A percentile compares a stretch with the other conserved stretches of the same genome.
Conservation (phyloP, 2,888 invertebrate genomes). For the Brachypalpus laphriformis region DNA sequence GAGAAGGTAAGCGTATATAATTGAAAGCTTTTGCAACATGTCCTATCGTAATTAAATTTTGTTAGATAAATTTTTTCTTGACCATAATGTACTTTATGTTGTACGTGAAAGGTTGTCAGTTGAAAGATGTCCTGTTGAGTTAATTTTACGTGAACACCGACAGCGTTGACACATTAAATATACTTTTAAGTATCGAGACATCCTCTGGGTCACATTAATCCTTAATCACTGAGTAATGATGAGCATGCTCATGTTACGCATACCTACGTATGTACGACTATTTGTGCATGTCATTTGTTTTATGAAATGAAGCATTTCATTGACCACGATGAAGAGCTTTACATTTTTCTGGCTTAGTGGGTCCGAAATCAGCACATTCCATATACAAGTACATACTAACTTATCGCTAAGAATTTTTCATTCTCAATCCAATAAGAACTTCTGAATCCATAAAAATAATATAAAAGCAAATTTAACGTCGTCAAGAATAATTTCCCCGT, state of each 20-base stretch:
- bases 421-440: neutral
- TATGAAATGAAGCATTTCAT: no score
- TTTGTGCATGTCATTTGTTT: no score
- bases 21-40: neutral
- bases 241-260: no score
- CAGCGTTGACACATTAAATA: neutral
- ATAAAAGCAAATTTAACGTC: neutral
- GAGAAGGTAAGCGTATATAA: neutral
- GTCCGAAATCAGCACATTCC: no score
- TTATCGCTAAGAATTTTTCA: no score
- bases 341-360: no score
- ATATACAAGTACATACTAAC: no score
- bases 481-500: neutral
- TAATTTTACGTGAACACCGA: no score
- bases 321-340: neutral
- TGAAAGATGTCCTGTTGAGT: no score
- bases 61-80: neutral
- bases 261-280: no score
- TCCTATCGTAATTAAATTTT: neutral
- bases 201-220: neutral
- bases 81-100: no score
- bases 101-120: no score
- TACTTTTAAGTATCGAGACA: neutral
- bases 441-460: neutral
- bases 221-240: neutral